A percentile compares a stretch with the other conserved stretches of the same genome.
Conservation (phyloP, 2,888 invertebrate genomes). For the Clistopyga incitator region DNA sequence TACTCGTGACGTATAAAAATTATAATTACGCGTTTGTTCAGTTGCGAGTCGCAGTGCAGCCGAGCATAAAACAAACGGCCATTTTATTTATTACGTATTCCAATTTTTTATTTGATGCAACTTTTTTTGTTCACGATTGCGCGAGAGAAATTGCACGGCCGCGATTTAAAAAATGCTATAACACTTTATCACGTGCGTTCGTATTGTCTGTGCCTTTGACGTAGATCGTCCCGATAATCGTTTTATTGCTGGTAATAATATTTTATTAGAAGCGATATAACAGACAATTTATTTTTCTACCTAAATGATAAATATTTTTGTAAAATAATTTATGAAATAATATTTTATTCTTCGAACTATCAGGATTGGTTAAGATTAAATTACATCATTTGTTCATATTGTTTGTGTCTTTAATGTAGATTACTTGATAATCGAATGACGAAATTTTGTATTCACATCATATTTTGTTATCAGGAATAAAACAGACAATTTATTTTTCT, state of each 20-base stretch:
- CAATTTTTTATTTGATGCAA: background rate
- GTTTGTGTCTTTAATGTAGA: background rate
- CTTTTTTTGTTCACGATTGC: background rate
- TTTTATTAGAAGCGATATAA: too few species aligned
- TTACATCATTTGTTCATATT: too few species aligned
- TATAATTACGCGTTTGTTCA: conserved; percentile 28
- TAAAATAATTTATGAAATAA: too few species aligned
- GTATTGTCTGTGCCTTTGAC: background rate
- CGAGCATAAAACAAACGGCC: background rate
- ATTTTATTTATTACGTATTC: background rate
- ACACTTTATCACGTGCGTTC: background rate
- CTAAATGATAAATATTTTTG: too few species aligned
- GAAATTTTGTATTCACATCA: background rate
- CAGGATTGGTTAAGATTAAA: too few species aligned
- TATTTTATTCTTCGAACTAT: too few species aligned
- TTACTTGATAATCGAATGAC: background rate
- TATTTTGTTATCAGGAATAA: background rate
- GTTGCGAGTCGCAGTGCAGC: background rate
- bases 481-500: background rate
- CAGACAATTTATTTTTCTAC: too few species aligned
- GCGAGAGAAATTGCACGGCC: background rate
- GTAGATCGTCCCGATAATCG: too few species aligned
- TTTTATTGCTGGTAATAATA: too few species aligned
- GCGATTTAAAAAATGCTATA: background rate
- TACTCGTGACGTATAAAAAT: conserved; percentile 12